phyloP scores from a whole-genome alignment of 1,140 invertebrate genomes.

The Brachionus manjavacas region DNA sequence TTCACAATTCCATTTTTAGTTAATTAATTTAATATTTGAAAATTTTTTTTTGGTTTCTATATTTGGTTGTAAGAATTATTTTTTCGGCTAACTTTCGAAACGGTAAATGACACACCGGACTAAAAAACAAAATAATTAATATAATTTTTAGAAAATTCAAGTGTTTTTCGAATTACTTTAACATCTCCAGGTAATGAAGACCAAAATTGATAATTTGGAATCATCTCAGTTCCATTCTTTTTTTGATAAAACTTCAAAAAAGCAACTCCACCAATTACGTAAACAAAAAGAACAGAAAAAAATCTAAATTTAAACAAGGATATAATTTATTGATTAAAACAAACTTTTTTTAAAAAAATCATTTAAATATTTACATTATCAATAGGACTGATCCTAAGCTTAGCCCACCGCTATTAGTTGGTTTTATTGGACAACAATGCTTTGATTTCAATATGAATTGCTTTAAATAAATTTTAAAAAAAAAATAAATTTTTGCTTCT shows the following conservation, averaged over 20 bases:
- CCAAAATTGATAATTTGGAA: constrained; percentile 14
- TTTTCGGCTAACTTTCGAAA: background rate
- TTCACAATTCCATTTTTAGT: too few relatives aligned
- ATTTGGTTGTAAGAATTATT: background rate
- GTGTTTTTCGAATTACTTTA: background rate
- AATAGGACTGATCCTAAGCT: too few relatives aligned
- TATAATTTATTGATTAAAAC: background rate
- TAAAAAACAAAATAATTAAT: background rate
- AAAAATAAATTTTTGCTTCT: too few relatives aligned
- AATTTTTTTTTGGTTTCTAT: too few relatives aligned
- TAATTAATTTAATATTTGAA: too few relatives aligned
- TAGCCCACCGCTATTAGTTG: too few relatives aligned
- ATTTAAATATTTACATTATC: too few relatives aligned
- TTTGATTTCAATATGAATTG: too few relatives aligned
- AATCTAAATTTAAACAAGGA: background rate
- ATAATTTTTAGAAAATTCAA: background rate
- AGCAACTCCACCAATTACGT: background rate
- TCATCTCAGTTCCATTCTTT: background rate
- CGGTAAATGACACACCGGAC: background rate
- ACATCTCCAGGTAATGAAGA: background rate
- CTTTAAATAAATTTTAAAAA: too few relatives aligned
- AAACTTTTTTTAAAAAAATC: too few relatives aligned
- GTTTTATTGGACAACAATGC: too few relatives aligned
- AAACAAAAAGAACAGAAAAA: background rate
- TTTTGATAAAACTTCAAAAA: constrained; percentile 23